Evolutionary conservation across 2,888 invertebrate genomes (phyloP).

Genomic region (Elmis aenea): DNA sequence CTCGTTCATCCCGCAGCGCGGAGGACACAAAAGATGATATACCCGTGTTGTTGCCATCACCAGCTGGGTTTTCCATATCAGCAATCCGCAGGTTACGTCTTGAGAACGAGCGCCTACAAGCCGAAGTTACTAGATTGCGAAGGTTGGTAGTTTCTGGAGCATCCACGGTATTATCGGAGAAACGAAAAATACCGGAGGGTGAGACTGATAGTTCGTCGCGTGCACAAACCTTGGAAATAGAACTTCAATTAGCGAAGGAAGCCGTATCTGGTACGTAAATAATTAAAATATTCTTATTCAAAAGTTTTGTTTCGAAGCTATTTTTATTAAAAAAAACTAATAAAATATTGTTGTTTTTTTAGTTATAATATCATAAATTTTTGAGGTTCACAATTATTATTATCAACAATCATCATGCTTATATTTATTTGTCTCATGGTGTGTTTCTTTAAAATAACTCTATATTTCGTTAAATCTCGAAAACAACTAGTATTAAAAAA

Average conservation of each 20-base stretch:
- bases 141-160: conserved; percentile 62
- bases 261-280: conserved; percentile 55
- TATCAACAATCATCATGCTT: no score
- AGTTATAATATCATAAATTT: neutral
- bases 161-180: conserved; percentile 55
- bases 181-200: conserved; percentile 40
- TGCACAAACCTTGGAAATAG: conserved; percentile 53
- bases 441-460: no score
- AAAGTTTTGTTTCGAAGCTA: conserved; percentile 38
- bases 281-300: no score
- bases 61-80: conserved; percentile 41
- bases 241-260: conserved; percentile 73
- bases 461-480: no score
- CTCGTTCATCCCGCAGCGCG: conserved; percentile 38
- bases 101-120: conserved; percentile 74
- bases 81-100: conserved; percentile 60
- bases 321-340: conserved; percentile 24
- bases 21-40: conserved; percentile 34
- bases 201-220: conserved; percentile 42
- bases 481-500: no score
- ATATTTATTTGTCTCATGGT: no score
- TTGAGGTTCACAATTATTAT: no score
- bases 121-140: conserved; percentile 64
- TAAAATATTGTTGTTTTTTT: neutral
- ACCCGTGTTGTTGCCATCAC: conserved; percentile 35